Conservation (phyloP, 2,113 vertebrate genomes). For the Puma concolor region DNA sequence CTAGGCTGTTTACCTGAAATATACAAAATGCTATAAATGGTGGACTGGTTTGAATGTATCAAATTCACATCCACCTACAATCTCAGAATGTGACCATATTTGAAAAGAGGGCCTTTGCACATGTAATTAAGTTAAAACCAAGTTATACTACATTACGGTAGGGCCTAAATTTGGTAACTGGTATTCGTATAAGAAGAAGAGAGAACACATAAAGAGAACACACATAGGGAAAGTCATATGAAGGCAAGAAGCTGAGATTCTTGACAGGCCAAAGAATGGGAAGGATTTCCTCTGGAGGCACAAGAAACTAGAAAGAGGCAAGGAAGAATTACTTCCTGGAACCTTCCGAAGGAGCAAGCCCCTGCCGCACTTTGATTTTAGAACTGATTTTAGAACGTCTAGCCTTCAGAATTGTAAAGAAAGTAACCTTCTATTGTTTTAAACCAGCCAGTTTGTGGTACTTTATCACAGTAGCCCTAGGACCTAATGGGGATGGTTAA, state of each 20-base stretch:
- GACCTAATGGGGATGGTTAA: neutral
- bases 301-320: neutral
- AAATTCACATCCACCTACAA: neutral
- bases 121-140: neutral
- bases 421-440: neutral
- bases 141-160: neutral
- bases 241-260: neutral
- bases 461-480: neutral
- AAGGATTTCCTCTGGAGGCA: neutral
- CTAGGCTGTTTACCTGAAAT: neutral
- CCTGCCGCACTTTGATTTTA: neutral
- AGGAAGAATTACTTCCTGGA: too few relatives aligned
- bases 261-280: neutral
- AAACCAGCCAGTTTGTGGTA: neutral
- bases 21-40: neutral
- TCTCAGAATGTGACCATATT: neutral
- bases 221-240: neutral
- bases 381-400: neutral
- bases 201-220: neutral
- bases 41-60: neutral
- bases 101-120: neutral
- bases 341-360: rapidly evolving
- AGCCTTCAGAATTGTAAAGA: neutral
- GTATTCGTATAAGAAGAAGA: neutral
- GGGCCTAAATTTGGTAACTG: neutral